Conservation (phyloP, 2,797 vertebrate species). For the Molossus molossus region DNA sequence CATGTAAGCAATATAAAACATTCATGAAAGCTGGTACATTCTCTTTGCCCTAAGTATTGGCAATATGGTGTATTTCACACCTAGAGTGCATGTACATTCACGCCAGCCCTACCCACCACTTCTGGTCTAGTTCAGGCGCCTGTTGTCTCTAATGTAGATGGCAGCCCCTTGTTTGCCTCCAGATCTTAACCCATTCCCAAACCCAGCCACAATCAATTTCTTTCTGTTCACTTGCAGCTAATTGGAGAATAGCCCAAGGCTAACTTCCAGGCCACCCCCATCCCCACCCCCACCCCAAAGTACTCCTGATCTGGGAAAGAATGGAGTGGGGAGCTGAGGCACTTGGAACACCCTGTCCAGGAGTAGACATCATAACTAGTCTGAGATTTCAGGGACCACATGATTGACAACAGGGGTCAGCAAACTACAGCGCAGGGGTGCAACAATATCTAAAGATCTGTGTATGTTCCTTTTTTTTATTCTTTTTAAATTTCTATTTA, state of each 20-base stretch:
- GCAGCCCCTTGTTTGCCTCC: neutral
- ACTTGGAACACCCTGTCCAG: neutral
- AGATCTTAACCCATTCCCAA: neutral
- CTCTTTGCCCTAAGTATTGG: neutral
- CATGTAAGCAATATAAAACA: neutral
- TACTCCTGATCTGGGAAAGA: too few species aligned
- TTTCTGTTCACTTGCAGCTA: neutral
- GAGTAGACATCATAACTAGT: neutral
- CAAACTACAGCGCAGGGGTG: neutral
- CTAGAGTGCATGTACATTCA: neutral
- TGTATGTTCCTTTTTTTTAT: neutral
- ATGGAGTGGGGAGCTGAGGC: neutral
- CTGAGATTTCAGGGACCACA: too few species aligned
- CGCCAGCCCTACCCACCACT: neutral
- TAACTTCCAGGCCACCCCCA: neutral
- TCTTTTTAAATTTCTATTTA: neutral
- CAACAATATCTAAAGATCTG: neutral
- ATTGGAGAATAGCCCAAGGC: neutral
- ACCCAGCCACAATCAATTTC: neutral
- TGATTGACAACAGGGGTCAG: neutral
- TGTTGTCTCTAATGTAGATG: accelerated
- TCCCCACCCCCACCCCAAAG: neutral
- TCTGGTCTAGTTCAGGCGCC: neutral
- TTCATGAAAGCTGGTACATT: neutral
- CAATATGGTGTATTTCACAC: neutral